Evolutionary conservation across 1,140 invertebrate genomes (phyloP).

Genomic region (Wasmannia auropunctata): DNA sequence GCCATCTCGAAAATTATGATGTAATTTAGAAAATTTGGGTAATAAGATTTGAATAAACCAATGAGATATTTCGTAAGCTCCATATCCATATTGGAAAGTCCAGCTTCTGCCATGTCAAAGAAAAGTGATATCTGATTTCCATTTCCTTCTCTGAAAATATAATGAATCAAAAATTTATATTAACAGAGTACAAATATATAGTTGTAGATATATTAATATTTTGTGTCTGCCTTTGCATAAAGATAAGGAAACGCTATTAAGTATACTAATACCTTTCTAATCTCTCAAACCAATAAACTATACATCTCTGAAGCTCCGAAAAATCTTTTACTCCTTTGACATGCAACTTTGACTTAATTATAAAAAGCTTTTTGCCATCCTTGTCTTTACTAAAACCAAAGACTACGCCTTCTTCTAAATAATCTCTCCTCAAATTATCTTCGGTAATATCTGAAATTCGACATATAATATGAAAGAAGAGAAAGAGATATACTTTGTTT

Average conservation of each 20-base stretch:
- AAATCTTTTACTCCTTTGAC: slow-evolving; percentile 91
- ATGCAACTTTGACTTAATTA: slow-evolving; percentile 92
- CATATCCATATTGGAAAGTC: slow-evolving; percentile 95
- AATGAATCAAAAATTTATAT: neutral
- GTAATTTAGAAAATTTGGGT: slow-evolving; percentile 95
- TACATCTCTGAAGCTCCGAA: slow-evolving; percentile 91
- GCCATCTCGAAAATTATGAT: slow-evolving; percentile 97
- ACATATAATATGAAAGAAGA: neutral
- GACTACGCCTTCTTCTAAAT: slow-evolving; percentile 91
- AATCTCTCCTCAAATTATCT: slow-evolving; percentile 88
- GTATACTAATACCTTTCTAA: slow-evolving; percentile 89
- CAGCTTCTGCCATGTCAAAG: slow-evolving; percentile 95
- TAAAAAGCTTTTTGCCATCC: slow-evolving; percentile 91
- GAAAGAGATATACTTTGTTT: neutral
- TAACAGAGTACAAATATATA: neutral
- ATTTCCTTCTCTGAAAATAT: slow-evolving; percentile 87
- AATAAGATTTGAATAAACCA: slow-evolving; percentile 94
- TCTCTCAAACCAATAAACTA: slow-evolving; percentile 96
- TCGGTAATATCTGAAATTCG: slow-evolving; percentile 88
- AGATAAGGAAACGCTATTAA: neutral
- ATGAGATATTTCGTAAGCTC: slow-evolving; percentile 95
- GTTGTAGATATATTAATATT: neutral
- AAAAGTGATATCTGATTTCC: slow-evolving; percentile 93
- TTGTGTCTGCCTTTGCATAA: neutral
- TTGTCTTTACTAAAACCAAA: slow-evolving; percentile 92